These are phyloP conservation scores for Scaptomyza caliginosa DNA, from an alignment of 2,888 invertebrate genomes.

Conservation along the genomic window DNA sequence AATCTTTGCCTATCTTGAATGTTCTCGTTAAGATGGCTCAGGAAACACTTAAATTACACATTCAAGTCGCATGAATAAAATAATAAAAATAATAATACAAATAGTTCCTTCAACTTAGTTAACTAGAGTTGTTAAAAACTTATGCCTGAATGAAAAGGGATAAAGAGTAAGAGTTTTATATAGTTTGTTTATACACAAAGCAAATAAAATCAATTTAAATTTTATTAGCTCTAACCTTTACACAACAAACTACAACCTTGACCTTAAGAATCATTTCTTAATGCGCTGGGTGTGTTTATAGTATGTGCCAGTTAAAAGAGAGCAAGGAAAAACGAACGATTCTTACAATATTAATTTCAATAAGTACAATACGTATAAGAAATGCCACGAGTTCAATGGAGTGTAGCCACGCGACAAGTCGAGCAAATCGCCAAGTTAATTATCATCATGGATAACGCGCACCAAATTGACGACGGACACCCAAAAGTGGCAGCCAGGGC, in stretches of 20 bases:
- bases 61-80: background rate
- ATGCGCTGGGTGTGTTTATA: constrained; percentile 19
- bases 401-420: constrained; percentile 68
- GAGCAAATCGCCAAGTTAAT: constrained; percentile 63
- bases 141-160: background rate
- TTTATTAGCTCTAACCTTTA: background rate
- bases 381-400: constrained; percentile 50
- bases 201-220: background rate
- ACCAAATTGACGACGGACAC: constrained; percentile 43
- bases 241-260: constrained; percentile 13
- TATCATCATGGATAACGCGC: constrained; percentile 68
- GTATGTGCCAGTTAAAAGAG: constrained; percentile 5
- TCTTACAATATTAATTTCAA: constrained; percentile 18
- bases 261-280: constrained; percentile 30
- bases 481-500: constrained; percentile 62
- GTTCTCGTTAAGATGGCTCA: background rate
- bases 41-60: background rate
- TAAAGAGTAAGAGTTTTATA: too few species aligned
- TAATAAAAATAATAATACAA: background rate
- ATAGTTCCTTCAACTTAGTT: background rate
- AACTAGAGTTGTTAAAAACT: background rate
- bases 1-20: background rate
- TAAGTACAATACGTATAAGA: background rate
- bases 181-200: too few species aligned
- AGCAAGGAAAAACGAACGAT: constrained; percentile 2